Base-by-base conservation (phyloP, 2,113 vertebrate genomes). In the Ginglymostoma cirratum region DNA sequence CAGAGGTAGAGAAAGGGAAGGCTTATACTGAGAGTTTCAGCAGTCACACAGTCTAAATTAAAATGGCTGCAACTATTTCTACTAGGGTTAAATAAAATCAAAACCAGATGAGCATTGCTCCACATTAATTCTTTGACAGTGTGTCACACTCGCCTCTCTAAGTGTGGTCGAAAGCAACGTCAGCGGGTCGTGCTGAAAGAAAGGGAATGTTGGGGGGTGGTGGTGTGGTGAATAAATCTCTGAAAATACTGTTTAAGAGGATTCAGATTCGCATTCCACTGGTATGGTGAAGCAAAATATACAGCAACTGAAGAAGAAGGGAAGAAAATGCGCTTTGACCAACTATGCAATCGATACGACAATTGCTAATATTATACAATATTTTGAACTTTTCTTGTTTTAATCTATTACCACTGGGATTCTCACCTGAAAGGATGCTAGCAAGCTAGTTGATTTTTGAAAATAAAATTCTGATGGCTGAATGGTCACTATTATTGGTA, bases 1-100 rank as follows among this genome's bases (percentile, higher is more conserved):
- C 17, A 92, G 38, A 23, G 5, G 6, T 17, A 19, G 30, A 21
- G 61, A 66, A 66, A 65, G 66, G 61, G 6, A 92, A 65, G 66
- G 15, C 34, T 5, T 93, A 93, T n/a, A 23, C 55, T 2, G 38
- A 55, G 52, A 95, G 42, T 19, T 72, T 61, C 66, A 70, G 67
- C 42, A 48, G n/a, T 61, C 24, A 61, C 38, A 27, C 21, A 19
- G 67, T 23, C 67, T 95, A 72, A 95, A 48, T 70, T 95, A 69
- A 69, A 72, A 95, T 72, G 93, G 93, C 93, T 95, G 67, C 93
- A 24, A 48, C 93, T 45, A 24, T 95, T 95, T 95, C 93, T 38
- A 72, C 30, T 72, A 17, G 42, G 45, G 24, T 95, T 70, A 95
- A 72, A 30, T 72, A 38, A 48, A 72, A 95, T 95, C 66, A 95